Base-by-base conservation (phyloP, 2,888 invertebrate species). In the Oscheius onirici region DNA sequence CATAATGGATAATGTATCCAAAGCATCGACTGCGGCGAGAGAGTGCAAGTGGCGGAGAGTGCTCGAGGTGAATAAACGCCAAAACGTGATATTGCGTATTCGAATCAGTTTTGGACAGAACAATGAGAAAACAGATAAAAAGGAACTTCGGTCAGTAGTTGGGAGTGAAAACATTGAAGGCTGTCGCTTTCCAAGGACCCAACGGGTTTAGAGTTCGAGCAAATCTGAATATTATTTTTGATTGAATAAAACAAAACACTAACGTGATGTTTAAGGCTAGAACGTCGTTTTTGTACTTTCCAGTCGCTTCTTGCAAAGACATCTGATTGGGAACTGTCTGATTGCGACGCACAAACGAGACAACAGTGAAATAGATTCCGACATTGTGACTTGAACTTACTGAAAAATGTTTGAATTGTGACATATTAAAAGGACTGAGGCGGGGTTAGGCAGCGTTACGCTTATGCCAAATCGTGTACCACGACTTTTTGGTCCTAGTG, bases 131-230 rank as follows among this genome's bases (percentile, higher is more conserved):
- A 43, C 5, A 28, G 34, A 13, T n/a, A 61, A 41, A 46, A 43
- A 61, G 13, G 24, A 11, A 51, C 51, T 20, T 17, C 20, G 24
- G 11, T 51, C 20, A 43, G 24, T n/a, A n/a, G 24, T 24, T 61
- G 34, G 8, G 34, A 52, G 20, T 26, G 43, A 70, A 70, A 22
- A 76, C 71, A 65, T 82, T 82, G 54, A 74, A 71, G 54, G 69
- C 60, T 0, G 79, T 75, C 22, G 76, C 67, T 61, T 80, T 82
- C 82, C 82, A 82, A 3, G 72, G 51, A 20, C 80, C 80, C 3
- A 79, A 69, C 10, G 82, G 82, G 52, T 80, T 80, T 20, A 82
- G 57, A 17, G 80, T 73, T 24, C 82, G 73, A 3, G 75, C 75
- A 49, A 75, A 82, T n/a, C 82, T 82, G 69, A 51, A 81, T 15